Evolutionary conservation across 2,797 vertebrate species (phyloP).

Genomic region (Enteromius trimaculatus): DNA sequence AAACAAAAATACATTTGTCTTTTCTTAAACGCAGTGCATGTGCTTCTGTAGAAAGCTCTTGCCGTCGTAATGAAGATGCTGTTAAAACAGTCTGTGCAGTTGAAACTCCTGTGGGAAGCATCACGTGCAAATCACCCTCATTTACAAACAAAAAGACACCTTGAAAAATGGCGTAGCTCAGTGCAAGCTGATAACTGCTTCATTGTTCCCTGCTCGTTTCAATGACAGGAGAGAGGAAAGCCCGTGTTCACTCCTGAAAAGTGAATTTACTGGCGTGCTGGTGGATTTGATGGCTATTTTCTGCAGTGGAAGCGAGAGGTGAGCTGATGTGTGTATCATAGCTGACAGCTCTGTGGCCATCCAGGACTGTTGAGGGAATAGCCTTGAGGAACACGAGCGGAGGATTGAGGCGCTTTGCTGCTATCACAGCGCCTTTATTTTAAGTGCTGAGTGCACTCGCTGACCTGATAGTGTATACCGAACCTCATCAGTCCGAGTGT

Average conservation of each 20-base stretch:
- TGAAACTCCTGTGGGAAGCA: slow-evolving; percentile 44
- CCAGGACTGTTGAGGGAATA: slow-evolving; percentile 9
- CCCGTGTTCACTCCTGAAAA: slow-evolving; percentile 6
- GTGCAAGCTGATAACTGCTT: not conserved
- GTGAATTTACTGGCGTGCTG: slow-evolving; percentile 13
- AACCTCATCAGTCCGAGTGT: not conserved
- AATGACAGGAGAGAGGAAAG: not conserved
- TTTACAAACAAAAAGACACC: slow-evolving; percentile 49
- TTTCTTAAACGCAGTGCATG: not conserved
- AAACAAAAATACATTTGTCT: not conserved
- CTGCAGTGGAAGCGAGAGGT: slow-evolving; percentile 7
- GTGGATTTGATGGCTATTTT: slow-evolving; percentile 22
- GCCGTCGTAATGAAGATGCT: slow-evolving; percentile 45
- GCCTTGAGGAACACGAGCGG: slow-evolving; percentile 30
- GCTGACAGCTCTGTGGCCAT: slow-evolving; percentile 35
- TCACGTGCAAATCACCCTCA: slow-evolving; percentile 43
- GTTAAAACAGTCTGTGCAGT: slow-evolving; percentile 28
- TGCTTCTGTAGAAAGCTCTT: slow-evolving; percentile 29
- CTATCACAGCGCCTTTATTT: slow-evolving; percentile 36
- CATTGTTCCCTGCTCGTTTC: slow-evolving; percentile 2
- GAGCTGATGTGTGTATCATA: slow-evolving; percentile 42
- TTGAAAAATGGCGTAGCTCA: slow-evolving; percentile 16
- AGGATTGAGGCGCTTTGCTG: slow-evolving; percentile 15
- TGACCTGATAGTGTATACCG: slow-evolving; percentile 25
- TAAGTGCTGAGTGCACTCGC: slow-evolving; percentile 24